Percentiles rank a stretch among this genome's conserved stretches.
Evolutionary conservation across 2,888 invertebrate species (phyloP).

Genomic region (Acleris emargana): DNA sequence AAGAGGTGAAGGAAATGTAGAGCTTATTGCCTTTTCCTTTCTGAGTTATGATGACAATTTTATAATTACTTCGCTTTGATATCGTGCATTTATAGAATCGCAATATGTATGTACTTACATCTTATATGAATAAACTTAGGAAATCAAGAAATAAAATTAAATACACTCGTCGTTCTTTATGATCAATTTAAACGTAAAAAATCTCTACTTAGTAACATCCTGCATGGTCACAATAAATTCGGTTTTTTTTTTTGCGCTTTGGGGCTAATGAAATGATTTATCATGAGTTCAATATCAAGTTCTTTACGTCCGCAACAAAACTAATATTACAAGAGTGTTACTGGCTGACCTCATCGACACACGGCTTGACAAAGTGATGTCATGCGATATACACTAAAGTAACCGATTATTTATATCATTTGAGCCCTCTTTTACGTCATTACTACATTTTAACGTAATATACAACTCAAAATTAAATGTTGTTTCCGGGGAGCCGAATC

Average conservation of each 20-base stretch:
- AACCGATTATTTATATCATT: conserved; percentile 5
- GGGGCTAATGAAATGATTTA: conserved; percentile 10
- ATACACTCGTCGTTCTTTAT: too few species aligned
- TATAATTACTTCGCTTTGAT: neutral
- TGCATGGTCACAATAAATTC: conserved; percentile 14
- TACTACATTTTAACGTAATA: neutral
- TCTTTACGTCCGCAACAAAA: conserved; percentile 9
- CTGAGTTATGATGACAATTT: conserved; percentile 1
- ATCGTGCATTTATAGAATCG: too few species aligned
- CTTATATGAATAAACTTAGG: too few species aligned
- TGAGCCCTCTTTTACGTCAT: neutral
- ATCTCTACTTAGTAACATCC: neutral
- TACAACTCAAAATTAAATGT: neutral
- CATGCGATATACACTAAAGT: conserved; percentile 11
- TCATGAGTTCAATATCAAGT: conserved; percentile 24
- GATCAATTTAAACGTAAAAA: neutral
- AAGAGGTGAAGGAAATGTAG: neutral
- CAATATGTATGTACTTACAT: too few species aligned
- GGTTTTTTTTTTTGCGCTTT: conserved; percentile 12
- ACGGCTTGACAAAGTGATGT: conserved; percentile 35
- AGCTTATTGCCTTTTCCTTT: conserved; percentile 2
- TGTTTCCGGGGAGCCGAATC: conserved; percentile 1
- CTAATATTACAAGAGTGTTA: conserved; percentile 16
- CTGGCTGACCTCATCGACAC: conserved; percentile 34
- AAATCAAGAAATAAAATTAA: too few species aligned